phyloP scores from a whole-genome alignment of 1,140 invertebrate species.

The Trichogramma pretiosum region DNA sequence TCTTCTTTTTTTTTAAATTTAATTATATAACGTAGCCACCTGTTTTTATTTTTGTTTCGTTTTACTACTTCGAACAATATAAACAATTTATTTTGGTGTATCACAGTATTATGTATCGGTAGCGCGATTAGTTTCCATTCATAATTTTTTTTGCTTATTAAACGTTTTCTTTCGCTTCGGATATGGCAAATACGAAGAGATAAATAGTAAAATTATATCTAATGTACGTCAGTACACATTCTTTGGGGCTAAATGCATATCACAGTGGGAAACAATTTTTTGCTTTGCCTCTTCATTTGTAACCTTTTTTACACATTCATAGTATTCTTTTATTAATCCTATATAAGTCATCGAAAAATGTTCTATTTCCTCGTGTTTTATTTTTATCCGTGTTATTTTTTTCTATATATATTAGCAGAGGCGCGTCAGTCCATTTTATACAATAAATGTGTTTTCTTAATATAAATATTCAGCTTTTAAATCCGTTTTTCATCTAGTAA shows the following conservation, averaged over 20 bases:
- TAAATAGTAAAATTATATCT: slow-evolving; percentile 45
- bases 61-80: slow-evolving; percentile 41
- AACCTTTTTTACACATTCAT: slow-evolving; percentile 28
- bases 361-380: slow-evolving; percentile 12
- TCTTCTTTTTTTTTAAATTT: no score
- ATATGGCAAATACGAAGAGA: slow-evolving; percentile 47
- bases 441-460: no score
- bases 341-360: slow-evolving; percentile 14
- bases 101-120: slow-evolving; percentile 45
- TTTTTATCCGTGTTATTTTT: slow-evolving; percentile 22
- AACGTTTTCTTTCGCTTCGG: slow-evolving; percentile 43
- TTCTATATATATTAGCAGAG: slow-evolving; percentile 21
- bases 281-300: no score
- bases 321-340: slow-evolving; percentile 20
- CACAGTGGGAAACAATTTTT: slow-evolving; percentile 41
- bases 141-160: no score
- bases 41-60: slow-evolving; percentile 8
- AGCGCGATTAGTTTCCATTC: slow-evolving; percentile 26
- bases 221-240: slow-evolving; percentile 45
- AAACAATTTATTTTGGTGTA: slow-evolving; percentile 42
- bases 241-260: slow-evolving; percentile 47
- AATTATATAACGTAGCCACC: slow-evolving; percentile 13
- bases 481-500: slow-evolving; percentile 25
- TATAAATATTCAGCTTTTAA: slow-evolving; percentile 19
- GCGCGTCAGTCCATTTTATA: slow-evolving; percentile 22